Conservation (phyloP, 1,140 invertebrate species). For the Ceratina japonica region DNA sequence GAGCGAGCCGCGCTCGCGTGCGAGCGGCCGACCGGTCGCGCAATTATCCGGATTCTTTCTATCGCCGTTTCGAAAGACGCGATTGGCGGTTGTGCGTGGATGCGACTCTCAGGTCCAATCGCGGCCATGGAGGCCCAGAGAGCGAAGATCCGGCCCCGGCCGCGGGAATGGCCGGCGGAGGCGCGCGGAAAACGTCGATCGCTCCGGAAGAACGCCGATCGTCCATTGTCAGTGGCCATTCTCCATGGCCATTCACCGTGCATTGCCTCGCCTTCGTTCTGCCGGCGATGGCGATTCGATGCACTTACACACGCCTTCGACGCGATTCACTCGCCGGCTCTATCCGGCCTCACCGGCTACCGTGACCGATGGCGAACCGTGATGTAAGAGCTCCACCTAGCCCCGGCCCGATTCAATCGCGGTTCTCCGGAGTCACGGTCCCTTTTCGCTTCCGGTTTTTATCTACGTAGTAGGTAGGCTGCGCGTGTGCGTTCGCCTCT, state of each 20-base stretch:
- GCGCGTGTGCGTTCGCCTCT: not conserved
- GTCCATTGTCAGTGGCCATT: constrained; percentile 60
- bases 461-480: too few relatives aligned
- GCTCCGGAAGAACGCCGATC: constrained; percentile 60
- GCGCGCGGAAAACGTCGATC: constrained; percentile 46
- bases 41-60: constrained; percentile 57
- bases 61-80: constrained; percentile 23
- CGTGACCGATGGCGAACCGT: not conserved
- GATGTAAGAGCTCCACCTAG: constrained; percentile 39
- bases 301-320: constrained; percentile 54
- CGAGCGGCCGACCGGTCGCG: not conserved
- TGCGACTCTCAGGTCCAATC: constrained; percentile 53
- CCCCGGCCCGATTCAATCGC: not conserved
- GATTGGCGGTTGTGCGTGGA: constrained; percentile 55
- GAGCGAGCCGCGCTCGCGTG: constrained; percentile 27
- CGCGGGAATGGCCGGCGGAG: constrained; percentile 48
- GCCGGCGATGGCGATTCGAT: constrained; percentile 9
- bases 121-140: constrained; percentile 62
- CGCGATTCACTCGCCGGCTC: not conserved
- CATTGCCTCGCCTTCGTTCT: constrained; percentile 49
- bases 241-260: constrained; percentile 52
- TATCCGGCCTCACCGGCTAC: not conserved
- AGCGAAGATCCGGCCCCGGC: constrained; percentile 72
- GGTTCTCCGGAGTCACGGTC: constrained; percentile 20
- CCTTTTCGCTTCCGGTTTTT: constrained; percentile 9